These are phyloP conservation scores for Molossus molossus DNA, from an alignment of 2,797 vertebrate species.

Conservation along the genomic window DNA sequence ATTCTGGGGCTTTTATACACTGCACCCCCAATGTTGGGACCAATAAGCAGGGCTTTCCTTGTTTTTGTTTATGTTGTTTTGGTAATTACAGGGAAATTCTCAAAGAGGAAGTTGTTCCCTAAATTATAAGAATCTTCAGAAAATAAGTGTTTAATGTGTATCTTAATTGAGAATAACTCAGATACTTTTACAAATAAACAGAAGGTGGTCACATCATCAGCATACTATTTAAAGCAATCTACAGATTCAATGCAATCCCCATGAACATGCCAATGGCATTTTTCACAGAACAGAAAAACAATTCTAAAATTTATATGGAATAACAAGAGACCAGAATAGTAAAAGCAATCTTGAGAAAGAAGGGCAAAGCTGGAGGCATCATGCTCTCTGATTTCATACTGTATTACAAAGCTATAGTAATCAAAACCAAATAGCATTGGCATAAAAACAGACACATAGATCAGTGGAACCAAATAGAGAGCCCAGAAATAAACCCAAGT, in stretches of 20 bases:
- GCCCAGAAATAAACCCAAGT: neutral
- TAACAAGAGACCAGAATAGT: neutral
- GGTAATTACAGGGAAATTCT: neutral
- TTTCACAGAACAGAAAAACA: neutral
- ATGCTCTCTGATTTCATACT: neutral
- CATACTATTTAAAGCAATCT: neutral
- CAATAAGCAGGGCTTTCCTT: neutral
- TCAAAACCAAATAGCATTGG: neutral
- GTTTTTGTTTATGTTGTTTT: neutral
- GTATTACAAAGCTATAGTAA: neutral
- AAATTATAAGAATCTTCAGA: neutral
- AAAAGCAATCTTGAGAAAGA: neutral
- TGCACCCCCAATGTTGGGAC: neutral
- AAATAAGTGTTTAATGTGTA: neutral
- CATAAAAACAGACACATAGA: neutral
- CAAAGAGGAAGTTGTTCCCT: neutral
- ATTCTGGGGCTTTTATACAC: neutral
- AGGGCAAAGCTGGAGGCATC: neutral
- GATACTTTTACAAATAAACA: neutral
- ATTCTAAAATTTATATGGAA: neutral
- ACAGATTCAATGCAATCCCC: neutral
- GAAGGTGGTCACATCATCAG: neutral
- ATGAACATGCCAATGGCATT: neutral
- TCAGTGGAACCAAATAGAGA: neutral
- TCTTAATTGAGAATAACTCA: slow-evolving; percentile 21